These are phyloP conservation scores for Xiphophorus maculatus DNA, from an alignment of 2,113 vertebrate genomes.

Conservation along the genomic window DNA sequence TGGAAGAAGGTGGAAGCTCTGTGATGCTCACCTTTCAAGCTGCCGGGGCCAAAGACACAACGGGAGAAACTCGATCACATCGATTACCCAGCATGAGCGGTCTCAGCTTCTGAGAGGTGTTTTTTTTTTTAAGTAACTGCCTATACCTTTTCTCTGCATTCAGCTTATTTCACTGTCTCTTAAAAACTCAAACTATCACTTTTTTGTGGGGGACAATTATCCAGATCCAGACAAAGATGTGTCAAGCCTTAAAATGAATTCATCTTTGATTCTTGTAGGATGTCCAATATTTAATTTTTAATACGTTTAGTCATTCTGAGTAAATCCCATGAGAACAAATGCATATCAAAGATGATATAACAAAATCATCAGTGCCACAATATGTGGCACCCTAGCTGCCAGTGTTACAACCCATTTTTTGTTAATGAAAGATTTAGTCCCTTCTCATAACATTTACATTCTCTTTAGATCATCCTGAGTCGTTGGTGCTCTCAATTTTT, in stretches of 20 bases:
- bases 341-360: no score
- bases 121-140: neutral
- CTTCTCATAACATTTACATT: no score
- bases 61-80: slow-evolving; percentile 63
- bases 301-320: no score
- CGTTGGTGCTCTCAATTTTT: no score
- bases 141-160: slow-evolving; percentile 13
- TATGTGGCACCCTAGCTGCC: no score
- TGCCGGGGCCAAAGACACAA: slow-evolving; percentile 38
- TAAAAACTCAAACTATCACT: no score
- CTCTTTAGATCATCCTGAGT: no score
- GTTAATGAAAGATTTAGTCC: no score
- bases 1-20: slow-evolving; percentile 34
- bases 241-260: neutral
- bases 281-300: no score
- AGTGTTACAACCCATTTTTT: neutral
- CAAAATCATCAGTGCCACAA: no score
- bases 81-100: slow-evolving; percentile 48
- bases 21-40: slow-evolving; percentile 35
- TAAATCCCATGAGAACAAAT: no score
- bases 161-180: slow-evolving; percentile 10
- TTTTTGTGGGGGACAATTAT: neutral
- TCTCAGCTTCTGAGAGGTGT: neutral
- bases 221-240: neutral
- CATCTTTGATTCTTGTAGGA: neutral